Base-by-base conservation (phyloP, 2,888 invertebrate genomes). In the Calephelis perditalis region DNA sequence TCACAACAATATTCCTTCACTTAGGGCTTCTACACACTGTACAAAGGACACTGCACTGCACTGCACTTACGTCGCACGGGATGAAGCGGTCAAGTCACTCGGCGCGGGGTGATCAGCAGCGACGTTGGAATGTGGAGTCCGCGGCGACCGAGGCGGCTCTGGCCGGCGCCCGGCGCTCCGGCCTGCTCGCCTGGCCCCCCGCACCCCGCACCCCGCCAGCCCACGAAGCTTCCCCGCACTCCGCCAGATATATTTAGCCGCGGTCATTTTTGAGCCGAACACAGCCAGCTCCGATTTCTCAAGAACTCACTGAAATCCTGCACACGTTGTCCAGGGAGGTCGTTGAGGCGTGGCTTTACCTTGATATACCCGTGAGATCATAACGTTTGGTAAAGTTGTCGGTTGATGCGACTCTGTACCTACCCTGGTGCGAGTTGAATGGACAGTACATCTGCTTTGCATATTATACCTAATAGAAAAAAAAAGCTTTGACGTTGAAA, bases 61-160 rank as follows among this genome's bases (percentile, higher is more conserved):
- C 83, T 75, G 69, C 86, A 91, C 91, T 91, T 89, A 92, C 91
- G 90, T 91, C 88, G 89, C 90, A 84, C 87, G 85, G 84, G 84
- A 81, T 70, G 85, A 86, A 86, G 86, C 87, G 89, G 90, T 86
- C 87, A 85, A 82, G 86, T 86, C 85, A 85, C 75, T 73, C 74
- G 63, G 76, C 77, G 77, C 84, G 79, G 83, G 82, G 79, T 81
- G 78, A 83, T 83, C 82, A 82, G 80, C 86, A 86, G 84, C 89
- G 86, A 85, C 90, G 92, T 92, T 93, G 93, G 93, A 92, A 93
- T 93, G 93, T 93, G 92, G 92, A 92, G 93, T 93, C 93, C 93
- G 93, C 93, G 91, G 91, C 92, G 92, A 92, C 92, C 92, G 91
- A 87, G 92, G 92, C 92, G 92, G 92, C 93, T 93, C 93, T 93